Evolutionary conservation across 2,888 invertebrate species (phyloP), one percentile per base, ranked within the genome.

Genomic region (Zele albiditarsus): DNA sequence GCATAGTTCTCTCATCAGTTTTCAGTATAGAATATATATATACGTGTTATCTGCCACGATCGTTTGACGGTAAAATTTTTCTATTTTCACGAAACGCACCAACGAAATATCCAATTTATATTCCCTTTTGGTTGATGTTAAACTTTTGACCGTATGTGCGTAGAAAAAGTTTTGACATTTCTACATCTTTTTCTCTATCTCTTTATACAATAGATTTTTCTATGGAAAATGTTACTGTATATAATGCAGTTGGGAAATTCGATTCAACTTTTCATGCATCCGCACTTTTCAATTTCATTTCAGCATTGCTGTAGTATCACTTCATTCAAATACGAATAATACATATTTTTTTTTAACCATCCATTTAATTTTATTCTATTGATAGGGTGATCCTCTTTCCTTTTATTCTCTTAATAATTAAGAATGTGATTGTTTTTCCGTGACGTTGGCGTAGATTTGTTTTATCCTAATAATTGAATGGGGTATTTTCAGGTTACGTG

Each of bases 61-160:
- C 63, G 62, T 71, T 65, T 65, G 71, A n/a, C 42, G 33, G 58
- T 72, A 65, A 72, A 60, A 65, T 53, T 74, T 75, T 75, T 62
- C 73, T 68, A 71, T 75, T 80, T 74, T 77, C 68, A 25, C 70
- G 57, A 71, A 60, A 71, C 57, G 70, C 70, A 70, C 60, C 77
- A 68, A 71, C 76, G 71, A 77, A 80, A 80, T 80, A 78, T 82
- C 77, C 81, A 77, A 82, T 84, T 84, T 82, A 80, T 81, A 84
- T 80, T 78, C 78, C 65, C 60, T 65, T 72, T 53, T 58, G 46
- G 63, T 33, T 49, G 65, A 42, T 12, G 63, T 20, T 20, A 70
- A 72, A 73, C 70, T 76, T 70, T 62, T 65, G 65, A 49, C 57
- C 66, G 38, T 57, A 60, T 58, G 66, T 38, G 69, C 68, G 63